These are phyloP conservation scores for Pantala flavescens DNA, from an alignment of 1,140 invertebrate genomes.

Conservation along the genomic window DNA sequence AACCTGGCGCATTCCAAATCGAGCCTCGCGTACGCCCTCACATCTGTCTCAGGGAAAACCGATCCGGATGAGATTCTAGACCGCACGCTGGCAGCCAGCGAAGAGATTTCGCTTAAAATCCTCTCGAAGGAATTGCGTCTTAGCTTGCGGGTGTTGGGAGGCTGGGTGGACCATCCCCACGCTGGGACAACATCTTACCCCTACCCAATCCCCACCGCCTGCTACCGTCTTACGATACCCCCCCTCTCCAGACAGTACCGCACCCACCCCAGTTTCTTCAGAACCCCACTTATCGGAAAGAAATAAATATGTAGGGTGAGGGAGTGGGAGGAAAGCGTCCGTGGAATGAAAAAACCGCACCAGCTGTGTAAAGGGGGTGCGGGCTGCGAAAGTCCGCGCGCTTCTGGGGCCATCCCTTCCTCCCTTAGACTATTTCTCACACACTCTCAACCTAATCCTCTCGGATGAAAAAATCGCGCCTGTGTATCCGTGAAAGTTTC, in stretches of 20 bases:
- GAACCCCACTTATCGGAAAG: conserved; percentile 8
- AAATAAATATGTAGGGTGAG: neutral
- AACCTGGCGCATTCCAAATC: neutral
- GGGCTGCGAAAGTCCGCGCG: neutral
- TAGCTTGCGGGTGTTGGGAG: neutral
- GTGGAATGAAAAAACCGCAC: conserved; percentile 4
- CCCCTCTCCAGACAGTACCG: neutral
- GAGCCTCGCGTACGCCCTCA: neutral
- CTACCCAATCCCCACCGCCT: neutral
- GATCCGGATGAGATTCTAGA: neutral
- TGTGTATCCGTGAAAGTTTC: too few relatives aligned
- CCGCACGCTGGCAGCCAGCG: neutral
- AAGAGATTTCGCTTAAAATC: neutral
- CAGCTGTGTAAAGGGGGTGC: neutral
- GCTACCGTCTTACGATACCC: neutral
- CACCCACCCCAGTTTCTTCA: neutral
- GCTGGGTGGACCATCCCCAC: neutral
- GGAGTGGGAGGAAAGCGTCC: neutral
- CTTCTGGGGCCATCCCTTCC: neutral
- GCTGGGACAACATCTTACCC: neutral
- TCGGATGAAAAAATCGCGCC: too few relatives aligned
- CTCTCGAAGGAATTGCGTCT: neutral
- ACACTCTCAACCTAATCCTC: too few relatives aligned
- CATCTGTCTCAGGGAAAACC: neutral
- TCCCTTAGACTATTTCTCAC: too few relatives aligned